Conservation (phyloP, 1,140 invertebrate genomes). For the Myzus persicae region DNA sequence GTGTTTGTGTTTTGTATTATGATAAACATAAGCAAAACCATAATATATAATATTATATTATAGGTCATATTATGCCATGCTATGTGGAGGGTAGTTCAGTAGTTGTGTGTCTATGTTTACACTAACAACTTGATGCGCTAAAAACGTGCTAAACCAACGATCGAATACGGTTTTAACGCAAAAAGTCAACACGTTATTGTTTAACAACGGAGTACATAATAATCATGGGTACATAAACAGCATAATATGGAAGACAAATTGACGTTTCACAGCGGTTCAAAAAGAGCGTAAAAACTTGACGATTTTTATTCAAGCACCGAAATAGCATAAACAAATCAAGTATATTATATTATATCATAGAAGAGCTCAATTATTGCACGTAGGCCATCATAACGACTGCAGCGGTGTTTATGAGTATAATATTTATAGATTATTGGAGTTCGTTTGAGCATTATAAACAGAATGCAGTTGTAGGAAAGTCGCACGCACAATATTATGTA, state of each 20-base stretch:
- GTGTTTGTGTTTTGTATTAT: not conserved
- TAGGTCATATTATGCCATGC: not conserved
- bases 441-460: not conserved
- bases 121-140: conserved; percentile 6
- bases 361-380: not conserved
- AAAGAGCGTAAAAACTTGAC: not conserved
- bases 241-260: not conserved
- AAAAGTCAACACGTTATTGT: not conserved
- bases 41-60: not conserved
- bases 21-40: not conserved
- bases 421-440: not conserved
- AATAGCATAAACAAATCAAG: not conserved
- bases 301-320: not conserved
- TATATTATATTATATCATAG: not conserved
- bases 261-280: not conserved
- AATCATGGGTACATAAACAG: not conserved
- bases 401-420: not conserved
- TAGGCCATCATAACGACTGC: not conserved
- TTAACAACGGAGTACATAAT: not conserved
- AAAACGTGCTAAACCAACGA: conserved; percentile 32
- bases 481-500: not conserved
- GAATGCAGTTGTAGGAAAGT: not conserved
- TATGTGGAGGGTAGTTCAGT: not conserved
- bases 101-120: not conserved
- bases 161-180: conserved; percentile 37